Evolutionary conservation across 2,797 vertebrate genomes (phyloP).

Genomic region (Sarcoramphus papa): DNA sequence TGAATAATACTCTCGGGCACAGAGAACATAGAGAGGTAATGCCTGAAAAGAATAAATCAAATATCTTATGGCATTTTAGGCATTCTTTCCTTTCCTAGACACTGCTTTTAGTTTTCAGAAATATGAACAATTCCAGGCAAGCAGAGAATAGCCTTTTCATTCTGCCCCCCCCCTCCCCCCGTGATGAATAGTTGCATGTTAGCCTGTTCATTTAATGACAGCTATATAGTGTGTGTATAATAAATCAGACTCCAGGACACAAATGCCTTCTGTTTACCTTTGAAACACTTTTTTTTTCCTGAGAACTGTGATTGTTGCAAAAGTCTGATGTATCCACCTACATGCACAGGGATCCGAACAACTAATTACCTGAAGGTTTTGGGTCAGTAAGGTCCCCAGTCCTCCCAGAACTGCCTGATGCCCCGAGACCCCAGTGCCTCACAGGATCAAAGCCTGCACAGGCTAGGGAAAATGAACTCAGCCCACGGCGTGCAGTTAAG

Average conservation of each 20-base stretch:
- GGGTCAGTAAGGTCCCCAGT: neutral
- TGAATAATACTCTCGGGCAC: neutral
- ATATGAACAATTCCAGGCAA: constrained; percentile 84
- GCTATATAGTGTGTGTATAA: constrained; percentile 81
- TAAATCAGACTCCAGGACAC: constrained; percentile 73
- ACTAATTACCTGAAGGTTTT: neutral
- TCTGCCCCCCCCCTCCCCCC: constrained; percentile 55
- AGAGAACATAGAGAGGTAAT: neutral
- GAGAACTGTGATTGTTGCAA: neutral
- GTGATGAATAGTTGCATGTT: constrained; percentile 87
- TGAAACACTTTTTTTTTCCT: neutral
- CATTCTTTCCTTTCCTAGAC: constrained; percentile 28
- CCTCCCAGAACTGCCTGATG: neutral
- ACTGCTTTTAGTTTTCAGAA: constrained; percentile 47
- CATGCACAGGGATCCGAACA: neutral
- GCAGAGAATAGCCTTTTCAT: constrained; percentile 84
- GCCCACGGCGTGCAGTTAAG: neutral
- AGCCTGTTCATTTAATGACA: constrained; percentile 86
- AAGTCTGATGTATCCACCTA: neutral
- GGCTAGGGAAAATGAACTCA: neutral
- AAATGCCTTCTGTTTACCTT: constrained; percentile 51
- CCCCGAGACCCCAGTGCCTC: neutral
- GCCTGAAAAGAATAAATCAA: constrained; percentile 45
- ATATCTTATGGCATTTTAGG: neutral
- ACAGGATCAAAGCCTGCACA: neutral